Conservation (phyloP, 2,113 vertebrate species). For the Natator depressus region DNA sequence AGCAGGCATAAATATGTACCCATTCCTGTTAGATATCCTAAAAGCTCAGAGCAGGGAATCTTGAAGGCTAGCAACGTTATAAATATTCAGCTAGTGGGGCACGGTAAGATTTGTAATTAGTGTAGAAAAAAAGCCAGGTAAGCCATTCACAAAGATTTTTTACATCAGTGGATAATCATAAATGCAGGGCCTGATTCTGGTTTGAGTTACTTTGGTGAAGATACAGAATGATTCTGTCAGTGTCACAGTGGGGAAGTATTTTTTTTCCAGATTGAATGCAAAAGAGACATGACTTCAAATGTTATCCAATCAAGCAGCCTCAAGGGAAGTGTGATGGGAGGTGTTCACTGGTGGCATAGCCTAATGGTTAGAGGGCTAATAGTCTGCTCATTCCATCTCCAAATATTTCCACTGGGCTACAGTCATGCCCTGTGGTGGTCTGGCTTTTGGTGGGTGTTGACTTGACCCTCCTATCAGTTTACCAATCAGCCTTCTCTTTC, state of each 20-base stretch:
- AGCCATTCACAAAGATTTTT: background rate
- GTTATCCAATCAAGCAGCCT: background rate
- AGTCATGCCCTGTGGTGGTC: background rate
- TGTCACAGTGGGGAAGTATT: background rate
- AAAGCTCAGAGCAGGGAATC: background rate
- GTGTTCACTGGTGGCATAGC: background rate
- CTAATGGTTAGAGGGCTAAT: background rate
- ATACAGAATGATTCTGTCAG: background rate
- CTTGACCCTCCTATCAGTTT: background rate
- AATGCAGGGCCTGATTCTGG: background rate
- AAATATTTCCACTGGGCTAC: background rate
- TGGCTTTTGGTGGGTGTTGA: background rate
- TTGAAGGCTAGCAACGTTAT: background rate
- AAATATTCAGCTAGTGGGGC: background rate
- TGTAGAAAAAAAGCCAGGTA: background rate
- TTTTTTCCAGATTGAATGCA: background rate
- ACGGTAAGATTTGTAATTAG: background rate
- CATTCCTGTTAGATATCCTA: background rate
- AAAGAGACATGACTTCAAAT: background rate
- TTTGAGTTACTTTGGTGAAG: background rate
- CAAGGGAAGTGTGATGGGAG: background rate
- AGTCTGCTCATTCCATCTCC: background rate
- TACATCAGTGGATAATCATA: background rate
- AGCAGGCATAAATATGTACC: background rate
- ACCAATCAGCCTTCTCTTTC: background rate